Conservation (phyloP, 2,888 invertebrate species). For the Drosophila parthenogenetica region DNA sequence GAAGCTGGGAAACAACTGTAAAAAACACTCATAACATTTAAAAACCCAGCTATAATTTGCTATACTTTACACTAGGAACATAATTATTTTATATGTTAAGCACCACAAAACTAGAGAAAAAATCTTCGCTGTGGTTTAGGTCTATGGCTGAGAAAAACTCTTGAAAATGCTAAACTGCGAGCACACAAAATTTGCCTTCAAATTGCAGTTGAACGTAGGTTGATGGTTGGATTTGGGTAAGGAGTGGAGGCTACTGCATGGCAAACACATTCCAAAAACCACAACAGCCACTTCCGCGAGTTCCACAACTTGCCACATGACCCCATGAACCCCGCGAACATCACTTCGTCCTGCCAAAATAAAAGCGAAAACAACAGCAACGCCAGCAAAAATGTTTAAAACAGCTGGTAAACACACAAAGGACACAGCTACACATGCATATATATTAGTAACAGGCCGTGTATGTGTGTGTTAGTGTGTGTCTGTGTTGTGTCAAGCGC, state of each 20-base stretch:
- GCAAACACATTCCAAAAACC: conserved; percentile 67
- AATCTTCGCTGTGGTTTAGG: conserved; percentile 36
- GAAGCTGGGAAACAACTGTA: not conserved
- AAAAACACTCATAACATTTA: conserved; percentile 6
- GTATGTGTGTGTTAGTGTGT: conserved; percentile 20
- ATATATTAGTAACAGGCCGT: not conserved
- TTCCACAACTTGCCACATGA: conserved; percentile 35
- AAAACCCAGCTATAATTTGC: conserved; percentile 15
- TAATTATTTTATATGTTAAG: conserved; percentile 16
- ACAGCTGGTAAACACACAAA: conserved; percentile 71
- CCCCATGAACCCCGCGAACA: conserved; percentile 10
- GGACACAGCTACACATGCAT: conserved; percentile 26
- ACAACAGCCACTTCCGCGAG: conserved; percentile 72
- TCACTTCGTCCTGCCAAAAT: conserved; percentile 24
- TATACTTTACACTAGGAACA: conserved; percentile 12
- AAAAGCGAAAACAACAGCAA: conserved; percentile 26
- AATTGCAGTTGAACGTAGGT: conserved; percentile 58
- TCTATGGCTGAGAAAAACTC: conserved; percentile 32
- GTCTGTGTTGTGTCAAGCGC: conserved; percentile 49
- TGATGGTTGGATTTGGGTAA: not conserved
- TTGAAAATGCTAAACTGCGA: conserved; percentile 50
- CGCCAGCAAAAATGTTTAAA: conserved; percentile 68
- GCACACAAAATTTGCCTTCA: conserved; percentile 42
- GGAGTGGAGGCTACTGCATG: conserved; percentile 17
- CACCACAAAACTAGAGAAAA: conserved; percentile 12